A percentile compares a stretch with the other conserved stretches of the same genome.
Conservation (phyloP, 1,140 invertebrate genomes). For the Lepidostoma basale region DNA sequence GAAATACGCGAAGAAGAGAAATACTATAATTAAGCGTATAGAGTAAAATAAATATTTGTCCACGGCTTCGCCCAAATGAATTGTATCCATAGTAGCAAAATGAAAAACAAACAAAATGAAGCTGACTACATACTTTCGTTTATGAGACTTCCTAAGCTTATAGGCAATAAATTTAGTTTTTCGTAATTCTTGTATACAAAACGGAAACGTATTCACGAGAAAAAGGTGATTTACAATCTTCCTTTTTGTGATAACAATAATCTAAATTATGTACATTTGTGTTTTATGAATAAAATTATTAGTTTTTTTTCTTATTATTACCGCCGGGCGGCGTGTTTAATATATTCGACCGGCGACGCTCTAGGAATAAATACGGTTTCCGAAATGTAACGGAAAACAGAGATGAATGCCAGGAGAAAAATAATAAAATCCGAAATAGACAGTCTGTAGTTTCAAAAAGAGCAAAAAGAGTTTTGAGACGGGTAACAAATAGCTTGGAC, state of each 20-base stretch:
- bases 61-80: no score
- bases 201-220: background rate
- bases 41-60: no score
- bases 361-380: conserved; percentile 33
- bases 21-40: no score
- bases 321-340: background rate
- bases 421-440: conserved; percentile 46
- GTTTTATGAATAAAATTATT: conserved; percentile 23
- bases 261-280: conserved; percentile 24
- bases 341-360: conserved; percentile 2
- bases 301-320: background rate
- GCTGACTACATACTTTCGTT: no score
- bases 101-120: no score
- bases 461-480: conserved; percentile 26
- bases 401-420: conserved; percentile 41
- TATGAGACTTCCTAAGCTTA: no score
- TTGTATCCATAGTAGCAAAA: no score
- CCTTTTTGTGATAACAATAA: conserved; percentile 19
- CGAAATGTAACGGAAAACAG: conserved; percentile 33
- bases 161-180: conserved; percentile 5
- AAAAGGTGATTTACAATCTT: conserved; percentile 14
- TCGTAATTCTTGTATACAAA: background rate
- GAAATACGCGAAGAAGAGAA: no score
- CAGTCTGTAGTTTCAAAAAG: conserved; percentile 38
- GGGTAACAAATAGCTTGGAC: conserved; percentile 45